A percentile compares a stretch with the other conserved stretches of the same genome.
phyloP scores from a whole-genome alignment of 2,888 invertebrate genomes.

The Leucoma salicis region DNA sequence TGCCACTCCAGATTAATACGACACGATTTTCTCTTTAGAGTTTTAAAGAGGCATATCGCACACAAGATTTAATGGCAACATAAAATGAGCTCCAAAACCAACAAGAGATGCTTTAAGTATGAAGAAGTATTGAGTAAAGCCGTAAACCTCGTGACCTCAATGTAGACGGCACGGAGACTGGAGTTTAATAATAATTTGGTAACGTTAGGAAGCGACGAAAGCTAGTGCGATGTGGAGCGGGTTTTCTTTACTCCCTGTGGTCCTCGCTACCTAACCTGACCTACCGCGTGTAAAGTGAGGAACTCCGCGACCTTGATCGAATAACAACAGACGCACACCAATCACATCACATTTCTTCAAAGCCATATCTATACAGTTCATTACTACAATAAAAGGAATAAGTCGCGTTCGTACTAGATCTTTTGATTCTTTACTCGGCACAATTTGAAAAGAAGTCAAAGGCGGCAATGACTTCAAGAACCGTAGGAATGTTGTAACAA shows the following conservation, averaged over 20 bases:
- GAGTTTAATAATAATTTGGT: not conserved
- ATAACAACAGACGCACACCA: constrained; percentile 61
- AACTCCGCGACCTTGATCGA: constrained; percentile 55
- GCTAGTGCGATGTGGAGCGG: constrained; percentile 7
- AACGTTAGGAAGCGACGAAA: constrained; percentile 34
- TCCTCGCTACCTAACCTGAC: constrained; percentile 17
- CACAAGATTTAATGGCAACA: constrained; percentile 42
- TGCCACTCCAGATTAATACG: constrained; percentile 35
- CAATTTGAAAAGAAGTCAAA: too few relatives aligned
- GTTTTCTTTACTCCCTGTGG: constrained; percentile 12
- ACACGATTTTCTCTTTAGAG: constrained; percentile 36
- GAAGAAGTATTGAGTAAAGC: constrained; percentile 62
- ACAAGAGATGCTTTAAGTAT: constrained; percentile 49
- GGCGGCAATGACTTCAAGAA: too few relatives aligned
- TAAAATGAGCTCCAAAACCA: constrained; percentile 58
- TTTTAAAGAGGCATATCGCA: constrained; percentile 37
- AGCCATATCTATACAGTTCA: constrained; percentile 75
- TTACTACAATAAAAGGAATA: constrained; percentile 59
- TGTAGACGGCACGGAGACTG: constrained; percentile 46
- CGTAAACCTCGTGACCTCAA: constrained; percentile 69
- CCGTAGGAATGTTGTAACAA: too few relatives aligned
- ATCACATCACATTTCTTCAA: constrained; percentile 75
- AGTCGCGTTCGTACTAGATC: constrained; percentile 48
- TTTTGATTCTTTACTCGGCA: constrained; percentile 36
- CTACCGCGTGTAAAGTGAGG: constrained; percentile 42